Conservation (phyloP, 2,797 vertebrate species). For the Scleropages formosus region DNA sequence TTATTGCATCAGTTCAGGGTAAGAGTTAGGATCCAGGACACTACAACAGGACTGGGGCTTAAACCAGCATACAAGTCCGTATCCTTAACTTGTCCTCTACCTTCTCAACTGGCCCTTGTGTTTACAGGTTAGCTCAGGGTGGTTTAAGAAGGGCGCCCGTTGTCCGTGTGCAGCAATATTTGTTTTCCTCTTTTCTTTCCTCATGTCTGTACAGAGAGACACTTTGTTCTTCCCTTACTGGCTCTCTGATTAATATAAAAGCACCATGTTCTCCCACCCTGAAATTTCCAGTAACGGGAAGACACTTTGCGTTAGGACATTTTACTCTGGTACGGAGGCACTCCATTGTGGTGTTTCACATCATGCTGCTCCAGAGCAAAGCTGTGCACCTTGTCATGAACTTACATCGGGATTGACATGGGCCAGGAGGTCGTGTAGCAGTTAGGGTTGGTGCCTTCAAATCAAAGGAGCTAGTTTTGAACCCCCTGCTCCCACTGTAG, state of each 20-base stretch:
- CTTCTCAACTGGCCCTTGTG: background rate
- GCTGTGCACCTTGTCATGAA: no score
- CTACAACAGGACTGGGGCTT: no score
- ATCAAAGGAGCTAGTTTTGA: no score
- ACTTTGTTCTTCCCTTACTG: background rate
- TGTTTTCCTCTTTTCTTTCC: background rate
- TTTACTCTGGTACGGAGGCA: background rate
- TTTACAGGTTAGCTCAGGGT: no score
- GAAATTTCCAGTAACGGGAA: background rate
- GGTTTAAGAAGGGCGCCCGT: background rate
- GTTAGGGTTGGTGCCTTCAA: no score
- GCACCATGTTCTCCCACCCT: background rate
- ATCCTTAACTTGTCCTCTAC: background rate
- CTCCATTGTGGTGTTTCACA: constrained; percentile 7
- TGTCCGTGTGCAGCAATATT: background rate
- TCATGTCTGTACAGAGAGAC: background rate
- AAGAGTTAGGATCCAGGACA: no score
- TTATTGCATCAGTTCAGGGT: no score
- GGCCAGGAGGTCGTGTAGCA: no score
- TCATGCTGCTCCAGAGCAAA: background rate
- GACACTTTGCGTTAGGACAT: background rate
- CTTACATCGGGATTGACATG: no score
- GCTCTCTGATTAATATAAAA: constrained; percentile 10
- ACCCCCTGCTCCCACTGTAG: no score
- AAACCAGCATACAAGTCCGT: no score